phyloP scores from a whole-genome alignment of 2,113 vertebrate species.

The Brachyhypopomus occidentalis region DNA sequence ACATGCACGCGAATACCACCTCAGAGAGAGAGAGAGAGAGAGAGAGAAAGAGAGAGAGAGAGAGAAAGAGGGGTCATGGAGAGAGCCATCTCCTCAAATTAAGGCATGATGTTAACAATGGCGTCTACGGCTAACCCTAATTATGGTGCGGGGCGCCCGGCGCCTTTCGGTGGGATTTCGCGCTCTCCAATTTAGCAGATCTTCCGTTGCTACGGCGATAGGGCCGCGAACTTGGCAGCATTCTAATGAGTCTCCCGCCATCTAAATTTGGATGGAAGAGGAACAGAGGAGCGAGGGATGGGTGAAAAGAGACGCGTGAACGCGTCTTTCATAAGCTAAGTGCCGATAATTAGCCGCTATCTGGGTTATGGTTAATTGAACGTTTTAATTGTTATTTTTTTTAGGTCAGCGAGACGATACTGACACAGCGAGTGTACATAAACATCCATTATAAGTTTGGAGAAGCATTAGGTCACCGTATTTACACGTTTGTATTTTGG shows the following conservation, averaged over 20 bases:
- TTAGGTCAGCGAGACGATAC: slow-evolving; percentile 57
- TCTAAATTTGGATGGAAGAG: slow-evolving; percentile 69
- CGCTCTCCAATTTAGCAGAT: slow-evolving; percentile 56
- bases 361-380: slow-evolving; percentile 74
- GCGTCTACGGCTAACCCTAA: slow-evolving; percentile 75
- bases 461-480: slow-evolving; percentile 12
- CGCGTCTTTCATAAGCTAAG: slow-evolving; percentile 52
- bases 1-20: slow-evolving; percentile 1
- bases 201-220: slow-evolving; percentile 35
- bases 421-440: slow-evolving; percentile 56
- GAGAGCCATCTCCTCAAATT: slow-evolving; percentile 67
- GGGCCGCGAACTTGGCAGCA: slow-evolving; percentile 51
- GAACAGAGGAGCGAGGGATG: slow-evolving; percentile 33
- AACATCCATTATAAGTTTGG: slow-evolving; percentile 41
- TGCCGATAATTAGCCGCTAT: slow-evolving; percentile 69
- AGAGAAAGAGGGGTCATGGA: slow-evolving; percentile 66
- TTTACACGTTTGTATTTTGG: not conserved
- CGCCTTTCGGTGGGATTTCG: slow-evolving; percentile 54
- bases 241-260: slow-evolving; percentile 58
- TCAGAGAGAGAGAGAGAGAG: not conserved
- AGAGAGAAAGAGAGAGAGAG: slow-evolving; percentile 42
- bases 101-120: slow-evolving; percentile 75
- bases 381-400: slow-evolving; percentile 69
- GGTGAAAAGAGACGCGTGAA: slow-evolving; percentile 45
- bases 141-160: slow-evolving; percentile 64